These are phyloP conservation scores for Buphagus erythrorhynchus DNA, from an alignment of 2,797 vertebrate genomes.

Conservation along the genomic window DNA sequence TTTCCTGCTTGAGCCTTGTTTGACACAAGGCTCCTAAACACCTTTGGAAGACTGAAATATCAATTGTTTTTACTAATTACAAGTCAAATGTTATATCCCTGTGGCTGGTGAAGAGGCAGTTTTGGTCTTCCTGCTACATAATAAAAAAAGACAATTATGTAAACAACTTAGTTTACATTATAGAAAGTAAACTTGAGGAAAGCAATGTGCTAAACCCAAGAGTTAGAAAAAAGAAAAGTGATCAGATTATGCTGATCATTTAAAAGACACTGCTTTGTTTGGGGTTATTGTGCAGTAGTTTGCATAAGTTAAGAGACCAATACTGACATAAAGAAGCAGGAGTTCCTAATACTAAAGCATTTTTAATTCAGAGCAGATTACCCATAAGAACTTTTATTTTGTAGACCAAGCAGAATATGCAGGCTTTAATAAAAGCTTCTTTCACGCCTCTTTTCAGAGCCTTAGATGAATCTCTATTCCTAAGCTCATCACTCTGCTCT, in stretches of 20 bases:
- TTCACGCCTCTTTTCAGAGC: not conserved
- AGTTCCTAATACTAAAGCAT: not conserved
- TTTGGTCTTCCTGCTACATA: not conserved
- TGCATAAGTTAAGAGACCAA: not conserved
- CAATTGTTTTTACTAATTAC: not conserved
- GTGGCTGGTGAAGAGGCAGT: not conserved
- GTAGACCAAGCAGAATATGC: not conserved
- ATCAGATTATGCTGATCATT: not conserved
- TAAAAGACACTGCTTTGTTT: not conserved
- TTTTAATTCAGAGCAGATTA: not conserved
- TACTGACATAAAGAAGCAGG: not conserved
- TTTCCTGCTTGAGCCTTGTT: not conserved
- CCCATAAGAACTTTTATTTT: rapidly evolving
- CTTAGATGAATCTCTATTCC: not conserved
- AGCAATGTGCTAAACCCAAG: not conserved
- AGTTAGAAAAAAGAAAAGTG: not conserved
- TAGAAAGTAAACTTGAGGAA: not conserved
- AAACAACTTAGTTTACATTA: not conserved
- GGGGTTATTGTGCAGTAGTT: not conserved
- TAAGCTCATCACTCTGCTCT: not conserved
- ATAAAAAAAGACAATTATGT: not conserved
- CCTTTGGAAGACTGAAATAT: not conserved
- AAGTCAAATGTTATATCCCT: not conserved
- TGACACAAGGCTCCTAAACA: not conserved
- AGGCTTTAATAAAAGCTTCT: not conserved